Evolutionary conservation across 2,113 vertebrate genomes (phyloP).

Genomic region (Cryptomyrus ogoouensis): DNA sequence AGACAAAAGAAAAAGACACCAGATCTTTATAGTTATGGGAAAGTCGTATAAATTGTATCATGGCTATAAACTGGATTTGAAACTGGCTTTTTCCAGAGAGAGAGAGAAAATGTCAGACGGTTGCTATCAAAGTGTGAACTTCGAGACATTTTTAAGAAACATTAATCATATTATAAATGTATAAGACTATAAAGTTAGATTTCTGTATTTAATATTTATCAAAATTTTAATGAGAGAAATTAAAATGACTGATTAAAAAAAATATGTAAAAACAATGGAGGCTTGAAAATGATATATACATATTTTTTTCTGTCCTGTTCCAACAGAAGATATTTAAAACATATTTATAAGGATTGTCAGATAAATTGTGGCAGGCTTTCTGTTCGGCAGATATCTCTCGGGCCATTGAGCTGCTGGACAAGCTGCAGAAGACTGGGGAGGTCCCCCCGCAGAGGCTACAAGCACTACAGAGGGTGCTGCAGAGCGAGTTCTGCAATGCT

Average conservation of each 20-base stretch:
- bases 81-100: neutral
- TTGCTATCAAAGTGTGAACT: neutral
- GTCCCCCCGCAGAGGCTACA: constrained; percentile 95
- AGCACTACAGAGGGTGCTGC: constrained; percentile 90
- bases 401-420: constrained; percentile 93
- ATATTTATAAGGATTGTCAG: neutral
- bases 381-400: constrained; percentile 79
- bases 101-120: neutral
- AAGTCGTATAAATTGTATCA: neutral
- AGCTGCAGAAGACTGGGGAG: constrained; percentile 90
- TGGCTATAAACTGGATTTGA: neutral
- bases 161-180: neutral
- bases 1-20: neutral
- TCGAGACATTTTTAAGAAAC: neutral
- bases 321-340: neutral
- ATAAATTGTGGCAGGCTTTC: neutral
- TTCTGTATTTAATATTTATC: neutral
- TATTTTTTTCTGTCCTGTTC: neutral
- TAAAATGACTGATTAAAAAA: neutral
- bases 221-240: neutral
- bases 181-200: neutral
- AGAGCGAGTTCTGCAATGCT: constrained; percentile 97
- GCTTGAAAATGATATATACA: neutral
- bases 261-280: neutral
- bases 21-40: neutral